Percentiles rank a stretch among this genome's conserved stretches.
Evolutionary conservation across 1,140 invertebrate genomes (phyloP).

Genomic region (Platorchestia sp.): DNA sequence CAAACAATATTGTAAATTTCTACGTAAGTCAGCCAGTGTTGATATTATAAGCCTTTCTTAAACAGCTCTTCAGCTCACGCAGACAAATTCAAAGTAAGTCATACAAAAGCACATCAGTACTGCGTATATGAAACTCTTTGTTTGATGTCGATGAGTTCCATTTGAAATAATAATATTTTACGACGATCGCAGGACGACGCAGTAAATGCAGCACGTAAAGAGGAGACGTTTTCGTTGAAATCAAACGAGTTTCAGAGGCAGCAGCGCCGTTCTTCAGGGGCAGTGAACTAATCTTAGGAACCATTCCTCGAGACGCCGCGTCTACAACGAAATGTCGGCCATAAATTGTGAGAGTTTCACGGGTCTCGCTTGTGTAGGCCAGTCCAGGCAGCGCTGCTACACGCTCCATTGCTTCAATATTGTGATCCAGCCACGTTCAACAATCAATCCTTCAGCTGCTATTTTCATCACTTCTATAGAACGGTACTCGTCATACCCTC

Average conservation of each 20-base stretch:
- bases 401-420: slow-evolving; percentile 51
- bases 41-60: too few relatives aligned
- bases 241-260: slow-evolving; percentile 49
- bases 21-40: too few relatives aligned
- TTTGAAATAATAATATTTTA: background rate
- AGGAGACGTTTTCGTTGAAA: background rate
- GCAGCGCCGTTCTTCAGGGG: slow-evolving; percentile 4
- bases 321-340: slow-evolving; percentile 40
- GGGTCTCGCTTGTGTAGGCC: background rate
- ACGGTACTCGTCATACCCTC: background rate
- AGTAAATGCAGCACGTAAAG: background rate
- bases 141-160: background rate
- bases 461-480: background rate
- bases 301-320: slow-evolving; percentile 39
- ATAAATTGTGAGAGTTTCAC: slow-evolving; percentile 37
- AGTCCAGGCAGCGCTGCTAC: background rate
- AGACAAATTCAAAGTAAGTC: too few relatives aligned
- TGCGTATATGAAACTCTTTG: background rate
- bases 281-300: slow-evolving; percentile 38
- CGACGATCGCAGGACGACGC: background rate
- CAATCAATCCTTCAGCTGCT: background rate
- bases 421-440: background rate
- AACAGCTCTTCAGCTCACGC: too few relatives aligned
- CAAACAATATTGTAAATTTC: too few relatives aligned
- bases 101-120: too few relatives aligned